These are phyloP conservation scores for Lamproptera curius DNA, from an alignment of 2,888 invertebrate genomes.

Conservation along the genomic window DNA sequence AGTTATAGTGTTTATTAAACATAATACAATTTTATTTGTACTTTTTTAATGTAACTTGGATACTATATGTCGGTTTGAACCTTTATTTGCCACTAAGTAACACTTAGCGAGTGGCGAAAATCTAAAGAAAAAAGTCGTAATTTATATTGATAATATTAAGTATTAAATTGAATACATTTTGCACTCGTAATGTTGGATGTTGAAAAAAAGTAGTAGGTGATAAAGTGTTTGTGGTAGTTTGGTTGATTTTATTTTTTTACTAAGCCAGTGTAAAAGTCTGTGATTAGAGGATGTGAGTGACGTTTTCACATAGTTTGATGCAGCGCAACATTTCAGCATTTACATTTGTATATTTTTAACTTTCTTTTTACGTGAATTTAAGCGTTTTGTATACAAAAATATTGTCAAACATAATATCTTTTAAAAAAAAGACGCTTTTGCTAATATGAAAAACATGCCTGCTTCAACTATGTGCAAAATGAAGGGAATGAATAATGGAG, in stretches of 20 bases:
- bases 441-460: no score
- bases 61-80: neutral
- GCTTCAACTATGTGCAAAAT: conserved; percentile 9
- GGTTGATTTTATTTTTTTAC: conserved; percentile 54
- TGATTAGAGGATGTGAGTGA: conserved; percentile 35
- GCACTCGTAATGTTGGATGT: conserved; percentile 47
- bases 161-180: conserved; percentile 44
- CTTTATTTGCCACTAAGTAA: conserved; percentile 2
- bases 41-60: neutral
- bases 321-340: no score
- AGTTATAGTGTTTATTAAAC: neutral
- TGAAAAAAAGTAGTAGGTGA: conserved; percentile 30
- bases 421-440: no score
- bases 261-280: conserved; percentile 37
- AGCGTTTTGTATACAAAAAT: no score
- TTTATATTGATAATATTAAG: conserved; percentile 23
- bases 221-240: conserved; percentile 43
- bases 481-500: conserved; percentile 19
- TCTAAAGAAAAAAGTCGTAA: conserved; percentile 16
- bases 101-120: neutral
- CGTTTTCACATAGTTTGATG: conserved; percentile 15
- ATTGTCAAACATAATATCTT: no score
- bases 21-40: neutral
- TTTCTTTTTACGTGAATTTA: no score
- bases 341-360: no score